Evolutionary conservation across 2,888 invertebrate genomes (phyloP).

Genomic region (Hyposoter didymator): DNA sequence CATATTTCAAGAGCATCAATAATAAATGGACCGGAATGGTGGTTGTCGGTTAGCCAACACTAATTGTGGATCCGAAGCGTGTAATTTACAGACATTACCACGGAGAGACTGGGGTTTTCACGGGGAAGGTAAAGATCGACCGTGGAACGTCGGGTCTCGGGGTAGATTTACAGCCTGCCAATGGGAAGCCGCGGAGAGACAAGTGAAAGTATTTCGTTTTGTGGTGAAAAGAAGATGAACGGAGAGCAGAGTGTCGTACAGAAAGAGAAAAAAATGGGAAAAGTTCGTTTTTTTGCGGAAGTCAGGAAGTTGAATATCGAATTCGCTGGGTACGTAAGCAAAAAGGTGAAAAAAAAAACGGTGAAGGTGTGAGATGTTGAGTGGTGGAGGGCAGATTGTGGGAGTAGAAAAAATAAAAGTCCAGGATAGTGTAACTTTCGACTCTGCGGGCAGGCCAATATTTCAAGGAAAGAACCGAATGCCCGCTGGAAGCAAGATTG

Average conservation of each 20-base stretch:
- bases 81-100: constrained; percentile 76
- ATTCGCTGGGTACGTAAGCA: constrained; percentile 12
- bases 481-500: constrained; percentile 79
- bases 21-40: constrained; percentile 38
- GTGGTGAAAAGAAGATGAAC: constrained; percentile 44
- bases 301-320: constrained; percentile 43
- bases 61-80: constrained; percentile 75
- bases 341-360: neutral
- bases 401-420: constrained; percentile 39
- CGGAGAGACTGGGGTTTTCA: constrained; percentile 63
- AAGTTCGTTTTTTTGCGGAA: neutral
- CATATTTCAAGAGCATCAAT: neutral
- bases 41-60: constrained; percentile 69
- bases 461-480: constrained; percentile 74
- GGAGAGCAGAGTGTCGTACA: neutral
- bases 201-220: constrained; percentile 48
- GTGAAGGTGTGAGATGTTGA: constrained; percentile 1
- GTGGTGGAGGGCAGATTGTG: constrained; percentile 23
- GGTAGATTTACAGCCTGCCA: constrained; percentile 55
- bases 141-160: neutral
- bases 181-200: constrained; percentile 43
- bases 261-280: neutral
- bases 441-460: constrained; percentile 81
- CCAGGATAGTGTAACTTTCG: constrained; percentile 77
- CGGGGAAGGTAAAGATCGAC: neutral